These are phyloP conservation scores for Rhizomys pruinosus DNA, from an alignment of 2,113 vertebrate genomes.

Conservation along the genomic window DNA sequence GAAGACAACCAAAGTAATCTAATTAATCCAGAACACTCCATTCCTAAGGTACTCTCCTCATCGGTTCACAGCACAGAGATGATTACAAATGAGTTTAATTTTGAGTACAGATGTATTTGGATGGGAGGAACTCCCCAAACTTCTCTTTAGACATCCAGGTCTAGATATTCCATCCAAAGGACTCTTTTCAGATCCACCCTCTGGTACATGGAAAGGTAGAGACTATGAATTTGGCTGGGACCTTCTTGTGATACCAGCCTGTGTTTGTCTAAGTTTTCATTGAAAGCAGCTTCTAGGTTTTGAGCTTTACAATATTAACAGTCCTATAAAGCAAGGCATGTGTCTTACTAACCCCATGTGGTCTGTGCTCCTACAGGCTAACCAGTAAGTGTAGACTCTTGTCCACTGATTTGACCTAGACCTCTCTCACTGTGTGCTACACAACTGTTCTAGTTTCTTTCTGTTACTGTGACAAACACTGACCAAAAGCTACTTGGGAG, in stretches of 20 bases:
- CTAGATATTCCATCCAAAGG: not conserved
- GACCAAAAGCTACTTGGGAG: not conserved
- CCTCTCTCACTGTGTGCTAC: not conserved
- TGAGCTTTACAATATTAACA: not conserved
- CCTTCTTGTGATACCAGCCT: not conserved
- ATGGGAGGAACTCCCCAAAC: fast-evolving
- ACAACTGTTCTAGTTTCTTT: not conserved
- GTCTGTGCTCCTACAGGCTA: not conserved
- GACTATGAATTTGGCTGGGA: too few species aligned
- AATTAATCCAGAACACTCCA: not conserved
- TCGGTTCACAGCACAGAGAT: not conserved
- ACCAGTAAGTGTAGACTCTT: not conserved
- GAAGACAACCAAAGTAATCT: not conserved
- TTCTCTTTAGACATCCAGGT: fast-evolving
- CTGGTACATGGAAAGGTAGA: not conserved
- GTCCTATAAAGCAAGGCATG: not conserved
- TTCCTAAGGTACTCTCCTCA: not conserved
- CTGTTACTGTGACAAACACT: not conserved
- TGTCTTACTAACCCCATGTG: not conserved
- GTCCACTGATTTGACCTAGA: not conserved
- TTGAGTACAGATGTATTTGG: not conserved
- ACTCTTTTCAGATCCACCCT: not conserved
- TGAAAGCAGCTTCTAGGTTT: not conserved
- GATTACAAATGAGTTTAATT: not conserved
- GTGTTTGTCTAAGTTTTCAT: not conserved